Evolutionary conservation across 23 tunicate genomes (phyloP).

Genomic region (Ciona savignyi): DNA sequence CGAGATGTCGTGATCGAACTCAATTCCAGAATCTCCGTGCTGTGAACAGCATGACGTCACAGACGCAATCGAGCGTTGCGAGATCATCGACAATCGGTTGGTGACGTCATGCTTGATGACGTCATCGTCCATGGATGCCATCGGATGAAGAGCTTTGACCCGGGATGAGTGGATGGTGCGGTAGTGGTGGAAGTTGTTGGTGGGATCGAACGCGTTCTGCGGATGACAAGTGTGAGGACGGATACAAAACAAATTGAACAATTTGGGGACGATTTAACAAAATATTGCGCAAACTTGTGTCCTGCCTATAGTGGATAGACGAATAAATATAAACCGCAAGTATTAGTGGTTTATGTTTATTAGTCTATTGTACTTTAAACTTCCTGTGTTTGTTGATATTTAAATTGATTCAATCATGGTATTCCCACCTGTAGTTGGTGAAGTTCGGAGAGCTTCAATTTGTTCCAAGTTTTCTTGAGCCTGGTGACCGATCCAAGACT

Average conservation of each 20-base stretch:
- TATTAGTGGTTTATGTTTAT: too few species aligned
- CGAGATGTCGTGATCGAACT: slow-evolving; percentile 58
- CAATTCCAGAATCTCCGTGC: slow-evolving; percentile 90
- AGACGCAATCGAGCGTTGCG: slow-evolving; percentile 69
- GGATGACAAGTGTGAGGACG: slow-evolving; percentile 1
- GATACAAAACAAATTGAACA: neutral
- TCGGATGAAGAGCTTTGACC: slow-evolving; percentile 24
- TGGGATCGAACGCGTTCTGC: slow-evolving; percentile 79
- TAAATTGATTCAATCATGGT: too few species aligned
- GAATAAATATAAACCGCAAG: too few species aligned
- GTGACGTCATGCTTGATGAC: slow-evolving; percentile 2
- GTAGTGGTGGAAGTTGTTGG: slow-evolving; percentile 76
- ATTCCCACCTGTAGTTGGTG: slow-evolving; percentile 59
- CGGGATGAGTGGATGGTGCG: slow-evolving; percentile 45
- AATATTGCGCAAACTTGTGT: too few species aligned
- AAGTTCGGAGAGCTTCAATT: slow-evolving; percentile 52
- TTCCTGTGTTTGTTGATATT: neutral
- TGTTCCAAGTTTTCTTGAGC: slow-evolving; percentile 77
- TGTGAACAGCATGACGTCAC: slow-evolving; percentile 69
- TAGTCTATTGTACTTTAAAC: too few species aligned
- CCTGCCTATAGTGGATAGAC: too few species aligned
- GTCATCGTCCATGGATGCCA: slow-evolving; percentile 10
- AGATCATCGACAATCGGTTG: slow-evolving; percentile 52
- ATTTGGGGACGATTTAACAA: neutral
- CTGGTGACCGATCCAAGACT: slow-evolving; percentile 85